Conservation (phyloP, 2,888 invertebrate genomes). For the Ochropacha duplaris region DNA sequence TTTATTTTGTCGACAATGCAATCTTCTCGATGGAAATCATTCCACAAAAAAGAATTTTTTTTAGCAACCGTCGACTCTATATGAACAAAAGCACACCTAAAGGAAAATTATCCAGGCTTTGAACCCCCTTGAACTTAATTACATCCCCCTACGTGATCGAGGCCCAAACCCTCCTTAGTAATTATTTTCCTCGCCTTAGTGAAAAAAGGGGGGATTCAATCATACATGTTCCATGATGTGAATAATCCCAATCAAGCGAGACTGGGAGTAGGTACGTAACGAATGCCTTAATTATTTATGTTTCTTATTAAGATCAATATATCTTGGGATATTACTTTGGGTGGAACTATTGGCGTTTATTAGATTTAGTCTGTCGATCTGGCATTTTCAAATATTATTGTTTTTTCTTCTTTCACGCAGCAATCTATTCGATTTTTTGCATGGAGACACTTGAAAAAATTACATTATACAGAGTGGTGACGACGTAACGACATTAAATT, state of each 20-base stretch:
- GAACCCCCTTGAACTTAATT: constrained; percentile 49
- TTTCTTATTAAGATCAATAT: constrained; percentile 9
- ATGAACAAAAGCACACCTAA: constrained; percentile 39
- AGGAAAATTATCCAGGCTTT: constrained; percentile 40
- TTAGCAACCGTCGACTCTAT: background rate
- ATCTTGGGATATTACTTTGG: background rate
- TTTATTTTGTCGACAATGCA: too few relatives aligned
- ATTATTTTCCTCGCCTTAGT: constrained; percentile 39
- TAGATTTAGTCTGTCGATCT: background rate
- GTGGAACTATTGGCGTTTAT: background rate
- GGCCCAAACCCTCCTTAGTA: constrained; percentile 44
- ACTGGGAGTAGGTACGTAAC: constrained; percentile 5
- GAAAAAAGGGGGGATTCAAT: constrained; percentile 13
- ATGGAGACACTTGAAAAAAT: too few relatives aligned
- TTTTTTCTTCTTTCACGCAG: too few relatives aligned
- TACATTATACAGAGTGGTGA: too few relatives aligned
- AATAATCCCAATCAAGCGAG: constrained; percentile 32
- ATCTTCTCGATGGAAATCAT: background rate
- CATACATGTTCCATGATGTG: constrained; percentile 24
- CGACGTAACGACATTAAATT: too few relatives aligned
- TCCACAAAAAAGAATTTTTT: background rate
- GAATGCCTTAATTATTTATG: constrained; percentile 9
- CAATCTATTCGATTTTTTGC: too few relatives aligned
- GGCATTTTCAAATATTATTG: too few relatives aligned
- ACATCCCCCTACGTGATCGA: constrained; percentile 46